Base-by-base conservation (phyloP, 2,888 invertebrate genomes). In the Nomada ferruginata region DNA sequence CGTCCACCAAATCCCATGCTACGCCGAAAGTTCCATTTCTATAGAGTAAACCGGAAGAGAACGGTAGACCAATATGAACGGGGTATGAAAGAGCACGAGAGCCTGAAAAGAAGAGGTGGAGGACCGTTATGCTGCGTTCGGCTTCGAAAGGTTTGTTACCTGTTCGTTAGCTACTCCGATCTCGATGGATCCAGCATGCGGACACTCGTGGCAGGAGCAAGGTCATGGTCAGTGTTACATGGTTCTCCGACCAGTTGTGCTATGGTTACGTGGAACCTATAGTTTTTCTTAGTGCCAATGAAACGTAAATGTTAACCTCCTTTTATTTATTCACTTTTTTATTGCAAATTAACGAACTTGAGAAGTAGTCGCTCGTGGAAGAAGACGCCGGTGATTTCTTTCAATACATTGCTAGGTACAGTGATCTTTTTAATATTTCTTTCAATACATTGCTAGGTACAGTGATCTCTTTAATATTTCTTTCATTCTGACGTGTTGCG, bases 81-180 rank as follows among this genome's bases (percentile, higher is more conserved):
- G 15, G 11, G 63, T 26, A 55, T 59, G 70, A 79, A 80, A 52
- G 76, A 66, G 80, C 55, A 47, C 52, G 55, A 64, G 29, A 63
- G 70, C 26, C 52, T 65, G 76, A 47, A 74, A 79, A 75, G 42
- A 81, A 84, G 81, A 79, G 77, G 89, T 89, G 85, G 85, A 85
- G 89, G 90, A 92, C 92, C 93, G 93, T 92, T 93, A 93, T 91
- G 77, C 85, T 84, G 85, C 83, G 71, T 85, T 86, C 88, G 86
- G 82, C 84, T 80, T 83, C 83, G 70, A 79, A 76, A 77, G 77
- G 71, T 60, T 61, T 80, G 85, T 85, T 87, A 89, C 87, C 86
- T 66, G 83, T 68, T 76, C 57, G 79, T 74, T 82, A 80, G 77
- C 82, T 83, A 80, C 85, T 79, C 83, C 79, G 77, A 91, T 91